These are phyloP conservation scores for Sweltsa coloradensis DNA, from an alignment of 1,140 invertebrate species.

Conservation along the genomic window DNA sequence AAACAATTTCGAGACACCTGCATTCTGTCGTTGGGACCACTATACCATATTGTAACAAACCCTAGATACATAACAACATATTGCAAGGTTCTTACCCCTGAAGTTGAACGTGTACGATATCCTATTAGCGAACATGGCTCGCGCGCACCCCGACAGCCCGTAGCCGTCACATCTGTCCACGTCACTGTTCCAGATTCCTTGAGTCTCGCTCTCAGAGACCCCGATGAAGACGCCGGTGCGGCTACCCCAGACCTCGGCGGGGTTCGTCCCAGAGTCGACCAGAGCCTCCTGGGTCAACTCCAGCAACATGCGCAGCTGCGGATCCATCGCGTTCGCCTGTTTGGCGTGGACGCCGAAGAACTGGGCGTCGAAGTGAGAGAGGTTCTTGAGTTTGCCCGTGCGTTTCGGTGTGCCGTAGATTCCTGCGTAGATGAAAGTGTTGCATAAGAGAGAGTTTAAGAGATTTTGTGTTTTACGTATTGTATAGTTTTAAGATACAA, in stretches of 20 bases:
- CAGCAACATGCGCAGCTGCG: slow-evolving; percentile 78
- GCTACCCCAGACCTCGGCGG: slow-evolving; percentile 29
- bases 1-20: no score
- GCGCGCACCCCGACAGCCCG: slow-evolving; percentile 43
- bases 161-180: slow-evolving; percentile 40
- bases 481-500: no score
- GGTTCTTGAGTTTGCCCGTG: slow-evolving; percentile 79
- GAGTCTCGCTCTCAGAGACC: slow-evolving; percentile 36
- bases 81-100: slow-evolving; percentile 28
- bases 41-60: no score
- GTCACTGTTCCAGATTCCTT: slow-evolving; percentile 32
- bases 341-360: slow-evolving; percentile 90
- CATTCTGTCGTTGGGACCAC: no score
- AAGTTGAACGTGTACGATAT: slow-evolving; percentile 52
- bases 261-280: slow-evolving; percentile 36
- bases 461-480: no score
- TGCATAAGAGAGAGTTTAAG: no score
- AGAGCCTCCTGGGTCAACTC: slow-evolving; percentile 90
- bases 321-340: slow-evolving; percentile 91
- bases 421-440: slow-evolving; percentile 23
- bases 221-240: slow-evolving; percentile 44
- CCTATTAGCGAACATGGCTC: slow-evolving; percentile 52
- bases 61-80: no score
- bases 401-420: slow-evolving; percentile 71
- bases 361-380: slow-evolving; percentile 75